A percentile compares a stretch with the other conserved stretches of the same genome.
Evolutionary conservation across 2,797 vertebrate species (phyloP).

Genomic region (Pseudochirops cupreus): DNA sequence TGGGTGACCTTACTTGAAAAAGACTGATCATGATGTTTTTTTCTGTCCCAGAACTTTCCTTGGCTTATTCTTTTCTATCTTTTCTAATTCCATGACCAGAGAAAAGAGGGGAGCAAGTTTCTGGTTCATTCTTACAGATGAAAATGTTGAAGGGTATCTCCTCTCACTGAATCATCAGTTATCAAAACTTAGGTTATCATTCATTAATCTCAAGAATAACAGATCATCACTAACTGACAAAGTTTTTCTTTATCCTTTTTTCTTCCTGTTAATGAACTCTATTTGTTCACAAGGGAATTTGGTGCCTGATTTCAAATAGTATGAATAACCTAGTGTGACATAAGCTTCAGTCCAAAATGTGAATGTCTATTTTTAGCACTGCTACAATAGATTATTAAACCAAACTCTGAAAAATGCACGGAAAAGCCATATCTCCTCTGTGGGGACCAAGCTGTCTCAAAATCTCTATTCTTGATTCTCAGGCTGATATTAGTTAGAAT

Average conservation of each 20-base stretch:
- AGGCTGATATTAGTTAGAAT: not conserved
- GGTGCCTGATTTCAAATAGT: constrained; percentile 48
- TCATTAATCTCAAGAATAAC: constrained; percentile 46
- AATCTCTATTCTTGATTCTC: not conserved
- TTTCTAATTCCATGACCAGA: not conserved
- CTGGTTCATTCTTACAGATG: not conserved
- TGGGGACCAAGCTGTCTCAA: not conserved
- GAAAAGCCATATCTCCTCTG: not conserved
- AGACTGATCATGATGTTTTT: not conserved
- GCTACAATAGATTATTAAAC: constrained; percentile 23
- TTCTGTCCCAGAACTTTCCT: constrained; percentile 2
- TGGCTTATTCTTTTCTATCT: not conserved
- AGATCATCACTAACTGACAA: not conserved
- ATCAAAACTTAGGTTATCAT: not conserved
- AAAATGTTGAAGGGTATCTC: not conserved
- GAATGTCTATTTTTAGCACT: constrained; percentile 55
- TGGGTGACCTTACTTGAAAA: not conserved
- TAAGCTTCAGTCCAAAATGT: constrained; percentile 42
- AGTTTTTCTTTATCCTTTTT: not conserved
- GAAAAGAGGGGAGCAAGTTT: not conserved
- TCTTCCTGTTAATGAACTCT: not conserved
- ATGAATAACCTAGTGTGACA: constrained; percentile 40
- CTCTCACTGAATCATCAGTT: not conserved
- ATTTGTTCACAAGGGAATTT: constrained; percentile 36
- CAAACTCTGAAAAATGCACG: not conserved